Base-by-base conservation (phyloP, 2,888 invertebrate genomes). In the Epiblema foenella region DNA sequence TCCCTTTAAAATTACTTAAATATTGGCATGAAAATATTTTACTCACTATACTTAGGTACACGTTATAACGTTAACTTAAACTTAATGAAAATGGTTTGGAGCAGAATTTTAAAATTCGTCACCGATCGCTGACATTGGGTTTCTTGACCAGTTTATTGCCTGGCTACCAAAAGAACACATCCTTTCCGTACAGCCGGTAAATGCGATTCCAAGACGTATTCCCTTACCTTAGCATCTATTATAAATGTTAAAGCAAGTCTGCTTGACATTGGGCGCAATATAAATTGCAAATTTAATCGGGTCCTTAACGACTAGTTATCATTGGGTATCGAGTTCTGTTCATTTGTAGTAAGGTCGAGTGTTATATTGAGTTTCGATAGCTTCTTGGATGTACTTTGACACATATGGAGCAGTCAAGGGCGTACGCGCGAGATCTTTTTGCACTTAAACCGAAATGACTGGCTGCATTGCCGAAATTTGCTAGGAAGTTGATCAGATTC, bases 361-460 rank as follows among this genome's bases (percentile, higher is more conserved):
- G 17, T 20, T 12, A 39, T 17, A 56, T 24, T 17, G 18, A n/a
- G 46, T 20, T 54, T 20, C 37, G 11, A 15, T 37, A 12, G 17
- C 39, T 4, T 42, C 56, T 52, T 39, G 11, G 18, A 33, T 52
- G 10, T 17, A 46, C 17, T 76, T 72, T 71, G 74, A 66, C 76
- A 64, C 75, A 76, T 78, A 81, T 77, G 81, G 81, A 49, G 68
- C 78, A 80, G 81, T 80, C 83, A 85, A 84, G 84, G 85, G 79
- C 83, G 72, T 37, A 49, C 66, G 66, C 72, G 62, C 70, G 46
- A 60, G 7, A 49, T n/a, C 39, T 15, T 64, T 58, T 59, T 66
- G 42, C 51, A n/a, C 54, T 42, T 66, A 49, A 63, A 46, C 17
- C 46, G 39, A 64, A 54, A 15, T n/a, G 18, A 29, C 39, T 62